These are phyloP conservation scores for Acipenser oxyrinchus DNA, from an alignment of 2,797 vertebrate genomes.

Conservation along the genomic window DNA sequence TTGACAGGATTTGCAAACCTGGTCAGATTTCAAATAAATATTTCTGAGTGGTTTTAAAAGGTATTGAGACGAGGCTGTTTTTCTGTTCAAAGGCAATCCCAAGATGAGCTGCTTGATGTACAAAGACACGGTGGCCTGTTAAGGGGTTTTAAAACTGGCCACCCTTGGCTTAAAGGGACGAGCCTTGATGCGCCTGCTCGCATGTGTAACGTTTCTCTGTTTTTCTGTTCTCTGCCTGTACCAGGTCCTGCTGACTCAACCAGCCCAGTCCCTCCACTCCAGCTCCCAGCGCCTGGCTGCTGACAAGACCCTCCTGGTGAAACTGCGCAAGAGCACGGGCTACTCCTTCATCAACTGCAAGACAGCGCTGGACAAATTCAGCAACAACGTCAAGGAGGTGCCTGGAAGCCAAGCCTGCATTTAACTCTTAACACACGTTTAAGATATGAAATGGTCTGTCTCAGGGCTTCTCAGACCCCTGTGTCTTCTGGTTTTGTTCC, in stretches of 20 bases:
- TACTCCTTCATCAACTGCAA: constrained; percentile 87
- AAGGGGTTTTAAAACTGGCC: no score
- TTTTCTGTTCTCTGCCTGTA: constrained; percentile 6
- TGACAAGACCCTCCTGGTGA: constrained; percentile 72
- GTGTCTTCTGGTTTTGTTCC: background rate
- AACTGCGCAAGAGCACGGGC: constrained; percentile 73
- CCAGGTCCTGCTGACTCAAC: constrained; percentile 37
- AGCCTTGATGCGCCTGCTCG: no score
- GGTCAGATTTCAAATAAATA: no score
- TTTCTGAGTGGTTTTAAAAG: no score
- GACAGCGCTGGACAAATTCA: constrained; percentile 75
- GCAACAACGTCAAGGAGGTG: constrained; percentile 71
- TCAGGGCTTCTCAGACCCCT: background rate
- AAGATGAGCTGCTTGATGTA: no score
- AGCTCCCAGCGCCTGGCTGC: constrained; percentile 43
- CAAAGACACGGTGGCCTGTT: no score
- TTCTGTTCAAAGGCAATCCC: no score
- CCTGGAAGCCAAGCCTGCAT: background rate
- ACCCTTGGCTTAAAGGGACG: no score
- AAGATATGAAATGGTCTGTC: background rate
- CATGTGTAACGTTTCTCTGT: no score
- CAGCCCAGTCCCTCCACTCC: constrained; percentile 46
- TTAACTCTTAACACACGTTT: background rate
- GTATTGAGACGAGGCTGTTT: no score
- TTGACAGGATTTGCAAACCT: no score